Conservation (phyloP, 1,140 invertebrate species). For the Chrysopa pallens region DNA sequence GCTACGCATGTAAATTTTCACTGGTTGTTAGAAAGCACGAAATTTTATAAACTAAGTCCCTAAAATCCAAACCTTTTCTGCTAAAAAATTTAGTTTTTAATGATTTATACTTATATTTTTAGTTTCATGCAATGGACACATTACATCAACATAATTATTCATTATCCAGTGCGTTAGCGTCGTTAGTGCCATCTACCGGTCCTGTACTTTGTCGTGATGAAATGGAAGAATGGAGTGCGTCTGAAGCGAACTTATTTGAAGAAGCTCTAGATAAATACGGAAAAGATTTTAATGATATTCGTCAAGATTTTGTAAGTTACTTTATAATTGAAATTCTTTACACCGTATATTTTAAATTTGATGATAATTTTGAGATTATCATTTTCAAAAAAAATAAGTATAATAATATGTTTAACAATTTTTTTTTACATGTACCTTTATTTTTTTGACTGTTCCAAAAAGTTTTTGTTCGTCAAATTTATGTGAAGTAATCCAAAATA, state of each 20-base stretch:
- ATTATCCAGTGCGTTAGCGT: slow-evolving; percentile 77
- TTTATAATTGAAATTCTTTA: neutral
- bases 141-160: slow-evolving; percentile 88
- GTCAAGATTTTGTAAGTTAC: slow-evolving; percentile 85
- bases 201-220: slow-evolving; percentile 96
- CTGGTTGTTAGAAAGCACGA: no score
- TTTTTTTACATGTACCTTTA: no score
- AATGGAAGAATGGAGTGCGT: slow-evolving; percentile 99
- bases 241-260: slow-evolving; percentile 98
- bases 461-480: no score
- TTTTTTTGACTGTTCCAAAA: no score
- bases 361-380: no score
- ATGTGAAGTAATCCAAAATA: no score
- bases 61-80: no score
- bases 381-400: no score
- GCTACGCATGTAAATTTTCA: no score
- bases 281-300: slow-evolving; percentile 98
- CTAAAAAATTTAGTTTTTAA: slow-evolving; percentile 3
- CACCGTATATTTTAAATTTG: neutral
- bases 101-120: slow-evolving; percentile 11
- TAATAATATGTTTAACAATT: no score
- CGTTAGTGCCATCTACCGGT: slow-evolving; percentile 85
- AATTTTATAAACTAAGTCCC: no score
- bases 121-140: slow-evolving; percentile 98
- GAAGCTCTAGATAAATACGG: slow-evolving; percentile 98